Conservation (phyloP, 1,140 invertebrate species). For the Drosophila pseudoobscura region DNA sequence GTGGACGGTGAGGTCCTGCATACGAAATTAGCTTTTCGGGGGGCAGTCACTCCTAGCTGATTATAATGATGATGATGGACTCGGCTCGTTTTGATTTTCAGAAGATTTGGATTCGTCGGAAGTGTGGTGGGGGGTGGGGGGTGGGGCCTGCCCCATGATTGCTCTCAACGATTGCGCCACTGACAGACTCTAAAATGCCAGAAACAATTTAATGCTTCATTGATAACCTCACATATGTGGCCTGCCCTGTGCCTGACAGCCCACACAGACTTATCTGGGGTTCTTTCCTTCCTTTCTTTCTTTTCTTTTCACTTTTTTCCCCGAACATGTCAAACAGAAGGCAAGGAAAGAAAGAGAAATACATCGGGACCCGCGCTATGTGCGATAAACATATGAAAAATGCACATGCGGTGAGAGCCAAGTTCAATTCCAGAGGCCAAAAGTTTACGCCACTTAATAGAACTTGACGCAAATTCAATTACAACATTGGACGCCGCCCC, state of each 20-base stretch:
- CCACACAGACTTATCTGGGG: slow-evolving; percentile 33
- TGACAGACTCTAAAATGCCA: slow-evolving; percentile 65
- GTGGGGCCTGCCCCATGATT: slow-evolving; percentile 14
- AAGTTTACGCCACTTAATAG: slow-evolving; percentile 81
- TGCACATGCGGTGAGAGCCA: slow-evolving; percentile 74
- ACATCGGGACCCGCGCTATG: slow-evolving; percentile 50
- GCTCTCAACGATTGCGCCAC: slow-evolving; percentile 6
- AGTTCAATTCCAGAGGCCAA: slow-evolving; percentile 71
- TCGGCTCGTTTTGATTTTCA: slow-evolving; percentile 33
- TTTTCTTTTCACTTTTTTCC: slow-evolving; percentile 1
- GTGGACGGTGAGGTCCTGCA: slow-evolving; percentile 47
- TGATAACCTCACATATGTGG: slow-evolving; percentile 69
- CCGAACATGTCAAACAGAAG: slow-evolving; percentile 32
- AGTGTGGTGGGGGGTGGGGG: not conserved
- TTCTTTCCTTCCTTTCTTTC: slow-evolving; percentile 18
- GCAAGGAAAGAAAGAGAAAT: slow-evolving; percentile 22
- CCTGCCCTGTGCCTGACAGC: slow-evolving; percentile 33
- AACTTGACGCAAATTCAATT: slow-evolving; percentile 82
- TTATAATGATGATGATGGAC: slow-evolving; percentile 35
- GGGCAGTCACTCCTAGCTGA: slow-evolving; percentile 8
- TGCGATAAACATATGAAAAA: slow-evolving; percentile 81
- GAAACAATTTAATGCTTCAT: slow-evolving; percentile 81
- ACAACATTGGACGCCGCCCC: slow-evolving; percentile 46
- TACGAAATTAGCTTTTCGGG: slow-evolving; percentile 53
- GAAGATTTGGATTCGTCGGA: slow-evolving; percentile 21